These are phyloP conservation scores for Acropternis orthonyx DNA, from an alignment of 2,797 vertebrate species.

Conservation along the genomic window DNA sequence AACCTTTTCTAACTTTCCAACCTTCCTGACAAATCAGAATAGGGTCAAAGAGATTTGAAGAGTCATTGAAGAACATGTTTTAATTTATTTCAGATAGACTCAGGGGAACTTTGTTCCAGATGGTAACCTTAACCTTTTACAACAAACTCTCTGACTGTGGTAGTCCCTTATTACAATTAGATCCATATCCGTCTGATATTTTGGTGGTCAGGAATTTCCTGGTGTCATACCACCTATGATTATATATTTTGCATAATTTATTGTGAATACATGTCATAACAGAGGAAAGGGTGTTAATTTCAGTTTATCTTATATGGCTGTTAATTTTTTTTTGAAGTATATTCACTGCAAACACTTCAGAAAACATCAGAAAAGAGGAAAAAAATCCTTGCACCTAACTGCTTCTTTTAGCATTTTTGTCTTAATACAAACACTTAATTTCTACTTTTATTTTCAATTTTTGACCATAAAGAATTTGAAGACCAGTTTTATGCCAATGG, in stretches of 20 bases:
- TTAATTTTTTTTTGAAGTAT: not conserved
- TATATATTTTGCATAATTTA: not conserved
- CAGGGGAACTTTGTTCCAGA: constrained; percentile 38
- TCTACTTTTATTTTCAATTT: not conserved
- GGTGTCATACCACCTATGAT: not conserved
- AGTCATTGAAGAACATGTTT: constrained; percentile 44
- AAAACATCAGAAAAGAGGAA: not conserved
- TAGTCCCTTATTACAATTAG: not conserved
- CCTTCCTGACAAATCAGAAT: constrained; percentile 29
- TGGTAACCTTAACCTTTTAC: constrained; percentile 42
- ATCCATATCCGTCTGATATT: constrained; percentile 6
- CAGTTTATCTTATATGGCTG: not conserved
- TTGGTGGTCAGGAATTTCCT: constrained; percentile 42
- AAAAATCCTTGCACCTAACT: not conserved
- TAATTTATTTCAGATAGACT: constrained; percentile 41
- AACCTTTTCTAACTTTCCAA: constrained; percentile 35
- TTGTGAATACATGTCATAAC: not conserved
- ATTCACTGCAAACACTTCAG: not conserved
- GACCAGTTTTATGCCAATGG: not conserved
- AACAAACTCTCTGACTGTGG: constrained; percentile 26
- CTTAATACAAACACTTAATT: not conserved
- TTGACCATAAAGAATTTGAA: not conserved
- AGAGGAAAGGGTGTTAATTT: not conserved
- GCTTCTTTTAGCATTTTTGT: not conserved
- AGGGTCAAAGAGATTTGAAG: constrained; percentile 46